Evolutionary conservation across 2,797 vertebrate genomes (phyloP), one percentile per base, ranked within the genome.

Genomic region (Chelon labrosus): DNA sequence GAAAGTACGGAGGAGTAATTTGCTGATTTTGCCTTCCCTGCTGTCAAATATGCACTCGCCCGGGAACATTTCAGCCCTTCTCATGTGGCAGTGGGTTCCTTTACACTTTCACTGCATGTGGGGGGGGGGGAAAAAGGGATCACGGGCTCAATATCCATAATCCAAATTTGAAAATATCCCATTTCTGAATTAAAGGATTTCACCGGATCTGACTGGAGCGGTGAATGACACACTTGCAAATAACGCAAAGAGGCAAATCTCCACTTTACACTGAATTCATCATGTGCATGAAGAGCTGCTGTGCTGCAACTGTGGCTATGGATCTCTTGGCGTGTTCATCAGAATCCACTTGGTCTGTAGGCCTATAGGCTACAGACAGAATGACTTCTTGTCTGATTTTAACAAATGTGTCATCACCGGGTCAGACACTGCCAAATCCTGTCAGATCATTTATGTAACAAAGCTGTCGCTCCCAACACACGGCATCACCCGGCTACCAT

Each of bases 401-500:
- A 79, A 75, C 81, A 88, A 86, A 86, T 73, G 80, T 92, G 87
- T 89, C 90, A 89, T 87, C 87, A 77, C 58, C 80, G 53, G 83
- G 86, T 86, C 88, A 89, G 79, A 81, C 80, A 54, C 80, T 82
- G 83, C 77, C 86, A 89, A 92, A 89, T 87, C 84, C 86, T 78
- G 82, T 91, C 88, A 89, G 47, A 84, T 88, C 80, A 83, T 90
- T 88, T 92, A 91, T 81, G 83, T 88, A 90, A 90, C 80, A 76
- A 76, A 82, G 70, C 80, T 74, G 75, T 73, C 72, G 70, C 76
- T 76, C 68, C 79, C 65, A 79, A 77, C 80, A 60, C 83, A 57
- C 68, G 59, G 74, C 75, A 79, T 83, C 84, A 82, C 62, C 76
- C 61, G 59, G 78, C 59, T 53, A 61, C 82, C 31, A 31, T 86